Base-by-base conservation (phyloP, 2,888 invertebrate species). In the Taphrorychus bicolor region DNA sequence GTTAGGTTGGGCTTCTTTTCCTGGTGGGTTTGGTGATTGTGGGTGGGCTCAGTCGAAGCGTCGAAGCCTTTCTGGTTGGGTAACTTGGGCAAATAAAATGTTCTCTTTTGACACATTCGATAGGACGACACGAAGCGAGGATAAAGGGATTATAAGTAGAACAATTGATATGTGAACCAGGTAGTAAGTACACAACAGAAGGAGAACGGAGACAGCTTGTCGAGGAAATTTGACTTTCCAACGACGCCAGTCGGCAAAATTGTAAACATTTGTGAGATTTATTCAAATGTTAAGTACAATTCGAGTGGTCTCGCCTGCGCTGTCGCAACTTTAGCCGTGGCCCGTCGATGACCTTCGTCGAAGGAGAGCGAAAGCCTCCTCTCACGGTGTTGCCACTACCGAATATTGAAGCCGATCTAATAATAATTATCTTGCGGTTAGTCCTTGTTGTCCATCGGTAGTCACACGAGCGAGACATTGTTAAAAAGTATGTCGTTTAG, bases 331-430 rank as follows among this genome's bases (percentile, higher is more conserved):
- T 57, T 23, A 42, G 45, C 23, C 5, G 16, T 23, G 45, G 54
- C 19, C 54, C 62, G 67, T 62, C 62, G 67, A 62, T 62, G 67
- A 62, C 67, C 67, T 67, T 67, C 67, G 53, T 32, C 32, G 58
- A 62, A 62, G 67, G 62, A 67, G 67, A 67, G 67, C 67, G 67
- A 67, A 67, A 67, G 67, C 67, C 58, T 21, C 59, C 49, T 56
- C 54, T 51, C 40, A 22, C 66, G n/a, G 5, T 17, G 66, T 59
- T 66, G 66, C 56, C 66, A 41, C 45, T 45, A 32, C 32, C 7
- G 45, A 45, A n/a, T n/a, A n/a, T 5, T 17, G 45, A 45, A 45
- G 7, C 32, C 45, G 14, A 45, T 45, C 45, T 45, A 45, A n/a
- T n/a, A n/a, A n/a, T n/a, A n/a, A 45, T 45, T 45, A 16, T 45